phyloP scores from a whole-genome alignment of 2,888 invertebrate species.

The Spialia ferax region DNA sequence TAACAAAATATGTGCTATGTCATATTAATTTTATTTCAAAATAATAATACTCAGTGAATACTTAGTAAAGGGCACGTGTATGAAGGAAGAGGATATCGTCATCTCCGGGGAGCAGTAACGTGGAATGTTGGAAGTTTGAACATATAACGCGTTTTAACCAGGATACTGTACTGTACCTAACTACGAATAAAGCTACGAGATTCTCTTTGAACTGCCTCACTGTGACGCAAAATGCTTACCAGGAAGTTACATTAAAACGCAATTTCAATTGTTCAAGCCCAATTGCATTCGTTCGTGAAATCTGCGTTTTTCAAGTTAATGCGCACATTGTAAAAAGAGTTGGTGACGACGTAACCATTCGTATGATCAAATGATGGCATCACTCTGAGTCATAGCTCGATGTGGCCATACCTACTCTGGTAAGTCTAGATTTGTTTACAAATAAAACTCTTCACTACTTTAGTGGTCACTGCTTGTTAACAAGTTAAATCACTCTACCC shows the following conservation, averaged over 20 bases:
- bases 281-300: conserved; percentile 15
- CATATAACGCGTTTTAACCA: conserved; percentile 72
- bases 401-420: conserved; percentile 49
- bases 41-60: too few relatives aligned
- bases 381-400: conserved; percentile 64
- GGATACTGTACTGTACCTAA: too few relatives aligned
- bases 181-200: conserved; percentile 43
- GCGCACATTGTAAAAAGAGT: conserved; percentile 46
- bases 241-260: conserved; percentile 26
- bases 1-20: neutral
- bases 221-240: conserved; percentile 10
- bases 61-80: neutral
- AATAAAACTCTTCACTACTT: conserved; percentile 52
- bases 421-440: conserved; percentile 67
- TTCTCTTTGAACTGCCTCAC: conserved; percentile 34
- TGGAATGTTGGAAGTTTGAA: conserved; percentile 66
- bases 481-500: conserved; percentile 24
- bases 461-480: conserved; percentile 37
- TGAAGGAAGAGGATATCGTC: conserved; percentile 43
- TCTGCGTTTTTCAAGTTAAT: conserved; percentile 52
- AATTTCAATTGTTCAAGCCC: conserved; percentile 20
- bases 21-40: too few relatives aligned
- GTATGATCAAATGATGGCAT: conserved; percentile 60
- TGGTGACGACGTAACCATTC: conserved; percentile 45
- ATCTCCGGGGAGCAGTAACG: conserved; percentile 68